Evolutionary conservation across 2,113 vertebrate genomes (phyloP).

Genomic region (Silurus glanis): DNA sequence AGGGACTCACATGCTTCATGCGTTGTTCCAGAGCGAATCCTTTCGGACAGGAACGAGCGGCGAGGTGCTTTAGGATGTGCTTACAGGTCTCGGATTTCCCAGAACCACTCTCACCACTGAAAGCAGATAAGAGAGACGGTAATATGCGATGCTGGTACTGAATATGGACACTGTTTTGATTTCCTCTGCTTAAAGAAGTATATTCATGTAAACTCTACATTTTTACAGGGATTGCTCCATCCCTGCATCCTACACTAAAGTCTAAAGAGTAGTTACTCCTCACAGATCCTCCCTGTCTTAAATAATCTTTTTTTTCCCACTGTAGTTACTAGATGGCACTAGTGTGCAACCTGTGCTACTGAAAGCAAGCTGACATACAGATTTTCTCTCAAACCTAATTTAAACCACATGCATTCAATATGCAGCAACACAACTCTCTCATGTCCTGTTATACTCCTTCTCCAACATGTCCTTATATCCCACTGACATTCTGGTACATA

Average conservation of each 20-base stretch:
- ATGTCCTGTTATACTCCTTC: neutral
- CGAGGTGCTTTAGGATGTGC: slow-evolving; percentile 87
- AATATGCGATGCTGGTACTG: neutral
- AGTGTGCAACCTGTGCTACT: neutral
- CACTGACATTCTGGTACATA: neutral
- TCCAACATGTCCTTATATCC: neutral
- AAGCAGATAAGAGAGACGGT: slow-evolving; percentile 6
- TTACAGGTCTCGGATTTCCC: slow-evolving; percentile 90
- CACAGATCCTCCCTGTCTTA: neutral
- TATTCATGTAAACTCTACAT: neutral
- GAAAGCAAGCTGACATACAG: neutral
- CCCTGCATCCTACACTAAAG: neutral
- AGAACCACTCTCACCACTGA: slow-evolving; percentile 90
- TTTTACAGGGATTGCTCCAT: neutral
- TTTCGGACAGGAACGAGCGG: slow-evolving; percentile 75
- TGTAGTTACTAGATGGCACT: neutral
- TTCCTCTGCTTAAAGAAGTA: neutral
- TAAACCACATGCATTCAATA: neutral
- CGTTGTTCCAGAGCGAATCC: slow-evolving; percentile 77
- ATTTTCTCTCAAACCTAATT: neutral
- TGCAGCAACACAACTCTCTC: neutral
- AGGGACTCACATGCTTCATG: slow-evolving; percentile 84
- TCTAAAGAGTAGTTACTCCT: neutral
- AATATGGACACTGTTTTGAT: neutral
- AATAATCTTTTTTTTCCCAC: neutral